A percentile compares a stretch with the other conserved stretches of the same genome.
Conservation (phyloP, 2,113 vertebrate genomes). For the Saccopteryx bilineata region DNA sequence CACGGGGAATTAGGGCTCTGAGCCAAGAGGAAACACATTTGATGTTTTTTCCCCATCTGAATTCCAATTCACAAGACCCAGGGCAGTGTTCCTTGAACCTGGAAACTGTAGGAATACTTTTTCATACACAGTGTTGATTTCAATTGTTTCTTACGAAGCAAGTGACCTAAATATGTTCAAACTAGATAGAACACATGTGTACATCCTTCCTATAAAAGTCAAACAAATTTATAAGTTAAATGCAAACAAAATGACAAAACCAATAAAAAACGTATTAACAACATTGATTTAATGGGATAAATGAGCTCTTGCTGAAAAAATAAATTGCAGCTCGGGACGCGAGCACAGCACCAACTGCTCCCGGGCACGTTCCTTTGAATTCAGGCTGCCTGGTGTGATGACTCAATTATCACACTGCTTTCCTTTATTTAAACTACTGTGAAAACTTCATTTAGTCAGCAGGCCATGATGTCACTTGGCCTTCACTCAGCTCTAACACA, state of each 20-base stretch:
- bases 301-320: conserved; percentile 11
- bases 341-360: neutral
- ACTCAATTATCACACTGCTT: conserved; percentile 5
- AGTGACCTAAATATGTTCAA: neutral
- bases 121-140: neutral
- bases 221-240: conserved; percentile 34
- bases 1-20: neutral
- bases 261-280: neutral
- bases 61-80: neutral
- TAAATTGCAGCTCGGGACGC: neutral
- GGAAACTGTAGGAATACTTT: neutral
- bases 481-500: neutral
- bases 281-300: neutral
- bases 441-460: conserved; percentile 25
- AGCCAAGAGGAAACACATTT: neutral
- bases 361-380: neutral
- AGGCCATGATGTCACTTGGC: neutral
- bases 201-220: neutral
- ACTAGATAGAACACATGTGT: neutral
- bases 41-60: neutral
- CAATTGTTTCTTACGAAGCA: neutral
- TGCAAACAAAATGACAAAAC: conserved; percentile 48
- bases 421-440: conserved; percentile 50
- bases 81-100: neutral
- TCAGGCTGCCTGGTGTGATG: conserved; percentile 25